phyloP scores from a whole-genome alignment of 2,888 invertebrate species.

The Callimorpha dominula region DNA sequence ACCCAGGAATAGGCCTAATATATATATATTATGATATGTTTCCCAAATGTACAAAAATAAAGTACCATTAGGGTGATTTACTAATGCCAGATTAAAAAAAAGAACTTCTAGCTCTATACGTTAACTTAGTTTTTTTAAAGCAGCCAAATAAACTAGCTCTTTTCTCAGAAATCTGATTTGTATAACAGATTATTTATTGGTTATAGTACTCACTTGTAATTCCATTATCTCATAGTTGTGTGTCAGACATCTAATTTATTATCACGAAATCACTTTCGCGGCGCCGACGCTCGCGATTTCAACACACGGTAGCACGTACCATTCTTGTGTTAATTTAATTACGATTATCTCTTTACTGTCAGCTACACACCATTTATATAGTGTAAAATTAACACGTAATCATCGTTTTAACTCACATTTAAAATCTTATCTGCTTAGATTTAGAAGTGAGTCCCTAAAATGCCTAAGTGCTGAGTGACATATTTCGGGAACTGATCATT shows the following conservation, averaged over 20 bases:
- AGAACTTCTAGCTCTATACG: no score
- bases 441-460: background rate
- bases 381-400: background rate
- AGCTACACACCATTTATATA: constrained; percentile 35
- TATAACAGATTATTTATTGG: constrained; percentile 27
- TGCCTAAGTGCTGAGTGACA: background rate
- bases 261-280: constrained; percentile 58
- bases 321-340: constrained; percentile 58
- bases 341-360: constrained; percentile 53
- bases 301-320: constrained; percentile 46
- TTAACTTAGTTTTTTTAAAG: background rate
- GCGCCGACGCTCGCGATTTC: constrained; percentile 33
- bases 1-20: no score
- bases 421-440: constrained; percentile 25
- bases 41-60: background rate
- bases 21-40: background rate
- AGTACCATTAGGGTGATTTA: background rate
- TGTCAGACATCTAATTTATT: constrained; percentile 60
- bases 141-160: background rate
- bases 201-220: constrained; percentile 30
- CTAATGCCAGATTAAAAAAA: no score
- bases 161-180: background rate
- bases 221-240: constrained; percentile 45
- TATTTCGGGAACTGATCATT: background rate
- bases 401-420: constrained; percentile 23